Base-by-base conservation (phyloP, 2,888 invertebrate genomes). In the Amphipyra berbera region DNA sequence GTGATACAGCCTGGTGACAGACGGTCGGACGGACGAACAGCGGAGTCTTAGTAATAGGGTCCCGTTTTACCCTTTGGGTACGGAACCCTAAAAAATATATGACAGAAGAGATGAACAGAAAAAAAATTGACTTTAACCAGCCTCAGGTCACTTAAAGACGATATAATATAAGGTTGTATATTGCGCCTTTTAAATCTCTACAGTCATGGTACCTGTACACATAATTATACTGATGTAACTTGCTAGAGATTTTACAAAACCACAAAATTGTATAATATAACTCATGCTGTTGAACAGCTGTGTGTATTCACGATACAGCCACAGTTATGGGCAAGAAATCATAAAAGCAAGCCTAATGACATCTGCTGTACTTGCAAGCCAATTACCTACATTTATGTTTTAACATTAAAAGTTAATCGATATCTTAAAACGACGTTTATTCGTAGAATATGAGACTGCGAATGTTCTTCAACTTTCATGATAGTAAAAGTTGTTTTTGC, bases 201-300 rank as follows among this genome's bases (percentile, higher is more conserved):
- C 30, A 30, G 52, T 44, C 61, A 52, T 49, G 46, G 61, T 53
- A 37, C 35, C 35, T 54, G 33, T 21, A 10, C 30, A 41, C 15
- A 61, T 50, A 66, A 66, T 57, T n/a, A 6, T 21, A 7, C 8
- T 50, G 49, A 55, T 13, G 33, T 12, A 67, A 67, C 38, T 8
- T 35, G 3, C 12, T 15, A 13, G 15, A 12, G 14, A 33, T 49
- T 38, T 44, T 48, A 44, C 38, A 37, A 66, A 44, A 37, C 60
- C 40, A 44, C 44, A 5, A 37, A 10, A 37, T 37, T 13, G 8
- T 54, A 6, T 54, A 9, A 41, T 33, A 52, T 37, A 7, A n/a
- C 30, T 27, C 30, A 8, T 1, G 44, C 14, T 6, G 49, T 37
- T n/a, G 9, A 44, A n/a, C 35, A n/a, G 7, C 42, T 68, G 35